phyloP scores from a whole-genome alignment of 2,888 invertebrate species.

The Marasmarcha lunaedactyla region DNA sequence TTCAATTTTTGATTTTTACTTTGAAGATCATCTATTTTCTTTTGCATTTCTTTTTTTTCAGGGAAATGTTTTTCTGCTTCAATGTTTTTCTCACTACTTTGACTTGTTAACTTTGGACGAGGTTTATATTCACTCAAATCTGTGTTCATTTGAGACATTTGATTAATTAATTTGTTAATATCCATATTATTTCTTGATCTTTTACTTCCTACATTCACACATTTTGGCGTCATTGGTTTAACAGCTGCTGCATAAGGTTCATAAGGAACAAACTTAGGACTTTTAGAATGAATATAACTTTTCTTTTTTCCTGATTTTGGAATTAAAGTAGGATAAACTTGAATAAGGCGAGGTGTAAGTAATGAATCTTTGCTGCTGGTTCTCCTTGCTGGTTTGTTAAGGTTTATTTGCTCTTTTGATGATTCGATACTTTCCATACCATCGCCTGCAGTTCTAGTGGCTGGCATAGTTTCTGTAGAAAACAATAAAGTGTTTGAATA shows the following conservation, averaged over 20 bases:
- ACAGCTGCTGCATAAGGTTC: conserved; percentile 91
- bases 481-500: too few relatives aligned
- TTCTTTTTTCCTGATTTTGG: conserved; percentile 63
- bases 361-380: conserved; percentile 28
- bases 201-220: conserved; percentile 43
- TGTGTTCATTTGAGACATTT: conserved; percentile 78
- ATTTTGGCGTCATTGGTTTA: conserved; percentile 76
- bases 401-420: conserved; percentile 26
- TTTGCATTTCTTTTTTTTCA: conserved; percentile 66
- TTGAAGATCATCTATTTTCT: conserved; percentile 72
- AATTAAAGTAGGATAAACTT: conserved; percentile 70
- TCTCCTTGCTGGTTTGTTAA: conserved; percentile 18
- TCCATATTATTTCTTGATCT: conserved; percentile 72
- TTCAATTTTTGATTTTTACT: conserved; percentile 80
- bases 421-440: conserved; percentile 77
- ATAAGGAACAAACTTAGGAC: conserved; percentile 88
- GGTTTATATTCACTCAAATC: conserved; percentile 73
- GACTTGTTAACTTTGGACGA: conserved; percentile 35
- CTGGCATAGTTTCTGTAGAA: conserved; percentile 42
- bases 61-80: conserved; percentile 26
- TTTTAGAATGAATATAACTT: conserved; percentile 67
- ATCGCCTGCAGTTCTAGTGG: conserved; percentile 77
- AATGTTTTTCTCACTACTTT: conserved; percentile 36
- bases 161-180: conserved; percentile 75
- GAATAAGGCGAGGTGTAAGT: conserved; percentile 38